These are phyloP conservation scores for Euzophera pinguis DNA, from an alignment of 2,888 invertebrate species.

Conservation along the genomic window DNA sequence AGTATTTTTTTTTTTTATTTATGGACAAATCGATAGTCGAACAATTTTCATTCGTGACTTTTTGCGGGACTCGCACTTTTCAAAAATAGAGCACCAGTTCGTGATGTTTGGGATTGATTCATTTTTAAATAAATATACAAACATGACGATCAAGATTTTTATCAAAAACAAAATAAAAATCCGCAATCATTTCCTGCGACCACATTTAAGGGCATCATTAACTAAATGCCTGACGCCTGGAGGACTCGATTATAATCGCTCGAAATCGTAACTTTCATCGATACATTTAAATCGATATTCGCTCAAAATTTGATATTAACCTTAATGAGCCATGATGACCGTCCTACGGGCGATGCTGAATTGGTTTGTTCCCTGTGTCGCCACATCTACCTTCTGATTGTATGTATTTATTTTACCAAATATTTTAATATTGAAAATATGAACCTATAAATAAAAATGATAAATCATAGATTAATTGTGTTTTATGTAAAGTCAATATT, in stretches of 20 bases:
- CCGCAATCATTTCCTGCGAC: not conserved
- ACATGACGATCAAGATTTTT: not conserved
- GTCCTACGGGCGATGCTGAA: constrained; percentile 36
- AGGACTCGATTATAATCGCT: constrained; percentile 53
- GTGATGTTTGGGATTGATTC: no score
- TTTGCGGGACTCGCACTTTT: no score
- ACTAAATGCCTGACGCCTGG: constrained; percentile 41
- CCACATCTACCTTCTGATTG: constrained; percentile 1
- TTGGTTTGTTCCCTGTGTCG: constrained; percentile 27
- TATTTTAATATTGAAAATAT: no score
- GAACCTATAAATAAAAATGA: no score
- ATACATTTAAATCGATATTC: constrained; percentile 71
- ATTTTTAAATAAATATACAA: no score
- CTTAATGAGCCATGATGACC: constrained; percentile 71
- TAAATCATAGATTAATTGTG: no score
- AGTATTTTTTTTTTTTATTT: no score
- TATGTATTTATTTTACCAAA: not conserved
- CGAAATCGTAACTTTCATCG: constrained; percentile 65
- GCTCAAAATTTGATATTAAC: constrained; percentile 68
- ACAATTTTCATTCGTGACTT: no score
- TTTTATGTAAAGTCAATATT: no score
- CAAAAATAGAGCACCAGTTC: no score
- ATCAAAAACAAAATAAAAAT: constrained; percentile 10
- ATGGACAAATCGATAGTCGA: no score
- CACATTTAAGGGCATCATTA: constrained; percentile 40